Evolutionary conservation across 2,113 vertebrate species (phyloP).

Genomic region (Cynoglossus semilaevis): DNA sequence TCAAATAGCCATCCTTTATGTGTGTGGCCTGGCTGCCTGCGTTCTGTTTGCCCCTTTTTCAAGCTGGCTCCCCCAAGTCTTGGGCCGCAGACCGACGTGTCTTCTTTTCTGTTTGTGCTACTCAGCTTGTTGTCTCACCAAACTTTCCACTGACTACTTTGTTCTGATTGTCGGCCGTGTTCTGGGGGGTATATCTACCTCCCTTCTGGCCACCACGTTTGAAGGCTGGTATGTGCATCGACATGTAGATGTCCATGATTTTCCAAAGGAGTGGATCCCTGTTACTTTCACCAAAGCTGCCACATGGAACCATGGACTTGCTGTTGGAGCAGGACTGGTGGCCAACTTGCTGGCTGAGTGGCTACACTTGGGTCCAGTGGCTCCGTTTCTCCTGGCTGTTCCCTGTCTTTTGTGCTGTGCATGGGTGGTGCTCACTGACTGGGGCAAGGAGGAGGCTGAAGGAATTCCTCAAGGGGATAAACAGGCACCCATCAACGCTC

Average conservation of each 20-base stretch:
- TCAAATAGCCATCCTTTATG: slow-evolving; percentile 91
- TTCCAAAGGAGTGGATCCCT: slow-evolving; percentile 89
- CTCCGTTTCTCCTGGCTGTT: slow-evolving; percentile 87
- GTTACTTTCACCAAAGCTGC: slow-evolving; percentile 83
- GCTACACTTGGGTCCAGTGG: slow-evolving; percentile 86
- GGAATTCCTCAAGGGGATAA: slow-evolving; percentile 56
- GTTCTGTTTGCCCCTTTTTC: slow-evolving; percentile 86
- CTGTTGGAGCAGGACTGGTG: slow-evolving; percentile 83
- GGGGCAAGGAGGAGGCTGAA: slow-evolving; percentile 83
- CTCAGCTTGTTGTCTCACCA: slow-evolving; percentile 85
- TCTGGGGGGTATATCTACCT: slow-evolving; percentile 87
- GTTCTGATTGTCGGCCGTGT: slow-evolving; percentile 83
- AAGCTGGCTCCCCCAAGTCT: slow-evolving; percentile 78
- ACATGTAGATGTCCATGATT: slow-evolving; percentile 84
- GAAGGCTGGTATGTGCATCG: slow-evolving; percentile 89
- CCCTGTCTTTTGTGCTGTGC: slow-evolving; percentile 81
- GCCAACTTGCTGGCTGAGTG: slow-evolving; percentile 86
- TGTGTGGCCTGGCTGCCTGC: slow-evolving; percentile 86
- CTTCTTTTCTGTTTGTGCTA: slow-evolving; percentile 87
- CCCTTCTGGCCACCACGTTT: slow-evolving; percentile 85
- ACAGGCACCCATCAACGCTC: slow-evolving; percentile 40
- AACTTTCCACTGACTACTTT: slow-evolving; percentile 90
- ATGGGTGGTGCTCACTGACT: slow-evolving; percentile 80
- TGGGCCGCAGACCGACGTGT: slow-evolving; percentile 86
- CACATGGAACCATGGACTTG: slow-evolving; percentile 87